Evolutionary conservation across 2,797 vertebrate species (phyloP).

Genomic region (Mionectes olivaceus): DNA sequence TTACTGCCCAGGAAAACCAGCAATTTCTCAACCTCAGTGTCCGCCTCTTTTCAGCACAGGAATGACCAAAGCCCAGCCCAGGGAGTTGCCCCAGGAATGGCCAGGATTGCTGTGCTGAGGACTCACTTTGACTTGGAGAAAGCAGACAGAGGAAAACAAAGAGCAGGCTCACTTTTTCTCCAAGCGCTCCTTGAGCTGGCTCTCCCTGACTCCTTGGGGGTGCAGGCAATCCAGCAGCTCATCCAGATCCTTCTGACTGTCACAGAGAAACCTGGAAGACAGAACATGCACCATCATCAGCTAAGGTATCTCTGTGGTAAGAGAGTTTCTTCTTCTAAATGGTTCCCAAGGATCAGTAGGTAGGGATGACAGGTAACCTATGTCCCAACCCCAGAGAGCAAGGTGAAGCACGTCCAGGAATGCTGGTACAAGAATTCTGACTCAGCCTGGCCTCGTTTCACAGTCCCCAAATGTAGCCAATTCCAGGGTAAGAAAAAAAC

Average conservation of each 20-base stretch:
- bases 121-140: background rate
- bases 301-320: background rate
- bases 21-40: background rate
- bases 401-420: background rate
- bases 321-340: background rate
- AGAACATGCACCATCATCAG: background rate
- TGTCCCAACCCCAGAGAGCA: background rate
- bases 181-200: constrained; percentile 88
- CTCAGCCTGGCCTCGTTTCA: background rate
- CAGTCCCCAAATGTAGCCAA: background rate
- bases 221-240: constrained; percentile 91
- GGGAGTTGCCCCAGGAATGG: background rate
- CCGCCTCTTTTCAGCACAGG: background rate
- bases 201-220: constrained; percentile 92
- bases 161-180: constrained; percentile 83
- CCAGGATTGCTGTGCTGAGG: background rate
- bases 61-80: background rate
- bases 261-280: constrained; percentile 90
- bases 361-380: background rate
- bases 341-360: background rate
- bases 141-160: background rate
- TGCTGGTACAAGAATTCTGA: background rate
- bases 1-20: background rate
- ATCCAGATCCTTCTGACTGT: constrained; percentile 89
- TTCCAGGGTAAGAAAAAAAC: background rate